Conservation (phyloP, 2,113 vertebrate genomes). For the Mus pahari region DNA sequence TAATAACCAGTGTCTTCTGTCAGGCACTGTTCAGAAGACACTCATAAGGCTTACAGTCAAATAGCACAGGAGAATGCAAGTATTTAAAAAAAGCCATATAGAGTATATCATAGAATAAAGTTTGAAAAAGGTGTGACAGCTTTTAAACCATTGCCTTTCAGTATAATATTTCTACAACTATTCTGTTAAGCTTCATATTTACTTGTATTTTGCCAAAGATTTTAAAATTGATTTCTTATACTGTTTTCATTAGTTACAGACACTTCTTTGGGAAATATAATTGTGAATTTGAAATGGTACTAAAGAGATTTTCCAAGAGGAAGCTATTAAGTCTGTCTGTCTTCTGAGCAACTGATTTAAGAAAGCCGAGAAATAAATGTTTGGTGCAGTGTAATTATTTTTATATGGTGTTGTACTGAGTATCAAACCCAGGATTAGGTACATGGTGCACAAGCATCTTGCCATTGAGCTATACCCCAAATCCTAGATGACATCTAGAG, state of each 20-base stretch:
- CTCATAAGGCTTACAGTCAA: not conserved
- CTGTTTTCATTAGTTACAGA: not conserved
- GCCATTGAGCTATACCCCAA: too few species aligned
- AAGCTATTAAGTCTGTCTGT: slow-evolving; percentile 25
- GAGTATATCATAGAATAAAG: slow-evolving; percentile 28
- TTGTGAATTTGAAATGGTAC: not conserved
- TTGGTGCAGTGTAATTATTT: not conserved
- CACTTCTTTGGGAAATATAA: slow-evolving; percentile 4
- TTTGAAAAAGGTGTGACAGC: not conserved
- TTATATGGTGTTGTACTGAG: too few species aligned
- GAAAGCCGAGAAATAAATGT: not conserved
- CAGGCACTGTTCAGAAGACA: not conserved
- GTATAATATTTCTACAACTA: slow-evolving; percentile 21
- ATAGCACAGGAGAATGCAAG: not conserved
- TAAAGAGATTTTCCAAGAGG: slow-evolving; percentile 9
- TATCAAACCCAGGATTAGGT: not conserved
- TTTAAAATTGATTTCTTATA: not conserved
- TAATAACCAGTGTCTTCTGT: not conserved
- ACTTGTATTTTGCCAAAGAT: not conserved
- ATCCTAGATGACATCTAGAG: not conserved
- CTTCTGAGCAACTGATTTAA: slow-evolving; percentile 7
- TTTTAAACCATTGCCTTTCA: not conserved
- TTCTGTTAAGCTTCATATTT: not conserved
- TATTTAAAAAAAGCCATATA: not conserved
- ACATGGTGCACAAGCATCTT: not conserved